phyloP scores from a whole-genome alignment of 2,797 vertebrate species.

The Acridotheres tristis region DNA sequence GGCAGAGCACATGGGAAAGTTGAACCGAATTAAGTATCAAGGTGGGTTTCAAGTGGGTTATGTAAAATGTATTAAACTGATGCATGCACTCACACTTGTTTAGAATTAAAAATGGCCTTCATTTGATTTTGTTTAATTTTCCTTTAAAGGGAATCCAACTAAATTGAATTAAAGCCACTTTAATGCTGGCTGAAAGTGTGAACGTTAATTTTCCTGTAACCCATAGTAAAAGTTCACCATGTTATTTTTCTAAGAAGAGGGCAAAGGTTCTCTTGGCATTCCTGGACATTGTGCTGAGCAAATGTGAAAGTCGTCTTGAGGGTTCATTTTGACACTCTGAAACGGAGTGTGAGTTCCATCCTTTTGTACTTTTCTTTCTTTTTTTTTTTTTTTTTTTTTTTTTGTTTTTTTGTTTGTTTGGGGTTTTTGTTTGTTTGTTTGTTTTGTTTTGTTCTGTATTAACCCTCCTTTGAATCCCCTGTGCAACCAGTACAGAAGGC shows the following conservation, averaged over 20 bases:
- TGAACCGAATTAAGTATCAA: constrained; percentile 54
- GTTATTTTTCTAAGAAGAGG: not conserved
- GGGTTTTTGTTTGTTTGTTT: no score
- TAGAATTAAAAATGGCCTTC: constrained; percentile 18
- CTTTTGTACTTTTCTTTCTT: not conserved
- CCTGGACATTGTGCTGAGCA: not conserved
- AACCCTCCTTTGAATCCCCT: not conserved
- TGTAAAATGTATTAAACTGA: constrained; percentile 32
- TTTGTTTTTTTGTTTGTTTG: no score
- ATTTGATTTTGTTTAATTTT: constrained; percentile 35
- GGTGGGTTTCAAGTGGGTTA: constrained; percentile 46
- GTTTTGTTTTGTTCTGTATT: not conserved
- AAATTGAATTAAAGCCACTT: constrained; percentile 47
- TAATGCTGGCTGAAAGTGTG: constrained; percentile 3
- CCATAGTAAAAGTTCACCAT: not conserved
- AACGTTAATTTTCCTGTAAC: not conserved
- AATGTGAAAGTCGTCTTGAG: not conserved
- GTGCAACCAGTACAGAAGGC: not conserved
- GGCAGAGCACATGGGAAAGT: not conserved
- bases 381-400: no score
- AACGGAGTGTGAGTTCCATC: not conserved
- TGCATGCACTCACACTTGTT: not conserved
- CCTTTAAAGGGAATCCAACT: constrained; percentile 35
- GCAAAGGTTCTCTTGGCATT: not conserved
- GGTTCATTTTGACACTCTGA: not conserved